phyloP scores from a whole-genome alignment of 2,888 invertebrate genomes.

The Eristalis intricaria region DNA sequence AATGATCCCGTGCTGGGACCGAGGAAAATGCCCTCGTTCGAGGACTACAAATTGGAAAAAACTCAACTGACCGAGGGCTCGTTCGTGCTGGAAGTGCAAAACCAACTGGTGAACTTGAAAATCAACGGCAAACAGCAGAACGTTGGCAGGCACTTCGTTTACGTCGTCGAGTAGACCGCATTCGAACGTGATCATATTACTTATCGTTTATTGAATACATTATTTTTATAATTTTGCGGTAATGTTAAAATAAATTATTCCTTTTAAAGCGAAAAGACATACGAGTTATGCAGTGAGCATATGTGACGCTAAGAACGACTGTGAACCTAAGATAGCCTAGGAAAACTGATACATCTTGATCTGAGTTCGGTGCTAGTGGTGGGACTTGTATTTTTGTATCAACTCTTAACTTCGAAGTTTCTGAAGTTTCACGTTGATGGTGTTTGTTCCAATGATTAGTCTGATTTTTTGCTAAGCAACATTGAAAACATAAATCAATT shows the following conservation, averaged over 20 bases:
- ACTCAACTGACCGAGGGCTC: constrained; percentile 77
- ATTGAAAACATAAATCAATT: no score
- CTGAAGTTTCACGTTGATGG: no score
- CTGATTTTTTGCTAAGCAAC: no score
- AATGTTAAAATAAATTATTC: constrained; percentile 30
- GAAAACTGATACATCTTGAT: no score
- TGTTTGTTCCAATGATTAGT: no score
- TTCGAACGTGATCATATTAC: background rate
- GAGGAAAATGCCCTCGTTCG: constrained; percentile 87
- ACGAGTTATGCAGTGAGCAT: background rate
- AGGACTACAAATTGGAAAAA: constrained; percentile 86
- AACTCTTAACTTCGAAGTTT: no score
- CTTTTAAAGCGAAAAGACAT: background rate
- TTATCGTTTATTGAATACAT: constrained; percentile 24
- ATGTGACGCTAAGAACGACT: no score
- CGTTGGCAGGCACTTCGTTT: constrained; percentile 83
- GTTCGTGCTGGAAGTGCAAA: constrained; percentile 82
- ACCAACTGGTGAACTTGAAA: constrained; percentile 81
- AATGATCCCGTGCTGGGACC: constrained; percentile 89
- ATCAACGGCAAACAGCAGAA: constrained; percentile 81
- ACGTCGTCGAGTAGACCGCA: constrained; percentile 79
- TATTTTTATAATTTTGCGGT: constrained; percentile 16
- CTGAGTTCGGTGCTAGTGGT: no score
- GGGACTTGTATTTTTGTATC: no score
- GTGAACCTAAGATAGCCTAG: no score